Base-by-base conservation (phyloP, 2,113 vertebrate species). In the Crotalus viridis region DNA sequence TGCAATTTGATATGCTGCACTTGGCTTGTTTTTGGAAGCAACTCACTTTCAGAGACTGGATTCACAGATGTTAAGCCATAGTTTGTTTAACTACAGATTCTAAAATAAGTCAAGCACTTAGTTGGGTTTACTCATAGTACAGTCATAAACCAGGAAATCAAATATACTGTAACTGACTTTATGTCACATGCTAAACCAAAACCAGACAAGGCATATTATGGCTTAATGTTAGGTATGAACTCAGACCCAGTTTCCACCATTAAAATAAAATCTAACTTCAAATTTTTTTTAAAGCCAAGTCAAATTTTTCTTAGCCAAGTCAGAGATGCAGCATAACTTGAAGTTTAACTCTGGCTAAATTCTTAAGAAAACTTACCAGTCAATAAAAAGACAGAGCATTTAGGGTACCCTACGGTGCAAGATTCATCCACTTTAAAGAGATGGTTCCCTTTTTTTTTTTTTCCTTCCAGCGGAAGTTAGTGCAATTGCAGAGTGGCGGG, bases 281-380 rank as follows among this genome's bases (percentile, higher is more conserved):
- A 39, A 39, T 39, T 39, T 39, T 39, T 39, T 39, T 39, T 39
- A 39, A 39, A 43, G 39, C 61, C 19, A 39, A 39, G 39, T 39
- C 39, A 39, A 39, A 39, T 39, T 39, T 39, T 89, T 87, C 33
- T 33, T 28, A 87, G 43, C 10, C 56, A 48, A 26, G 57, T 21
- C 26, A 52, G 15, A 81, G 19, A 48, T 33, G 22, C 90, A 61
- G 13, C 33, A 15, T 17, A 22, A 55, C 51, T 33, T 46, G 46
- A 86, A 90, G 69, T 90, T 69, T 55, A 88, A 59, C 13, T 33
- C 39, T 46, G 39, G 54, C 64, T 55, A 39, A 57, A 56, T 5
- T 21, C 13, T 85, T 51, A 88, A 91, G 33, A 56, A 26, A 52
- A 91, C 93, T 93, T 89, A 93, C 93, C 61, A 51, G 81, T 57